phyloP scores from a whole-genome alignment of 2,888 invertebrate species.

The Amitus sp. region DNA sequence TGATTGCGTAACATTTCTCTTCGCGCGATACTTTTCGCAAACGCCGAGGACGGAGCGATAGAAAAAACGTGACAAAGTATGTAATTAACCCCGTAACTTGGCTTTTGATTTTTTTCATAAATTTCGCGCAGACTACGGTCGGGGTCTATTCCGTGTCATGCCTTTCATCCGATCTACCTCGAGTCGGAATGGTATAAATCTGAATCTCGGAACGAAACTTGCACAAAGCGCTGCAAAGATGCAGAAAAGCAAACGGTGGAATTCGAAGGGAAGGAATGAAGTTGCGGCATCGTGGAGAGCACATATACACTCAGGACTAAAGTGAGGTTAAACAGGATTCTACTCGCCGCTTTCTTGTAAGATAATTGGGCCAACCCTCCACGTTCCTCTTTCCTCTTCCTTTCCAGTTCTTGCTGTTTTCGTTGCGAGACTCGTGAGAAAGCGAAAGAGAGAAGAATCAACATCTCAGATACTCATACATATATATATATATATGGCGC shows the following conservation, averaged over 20 bases:
- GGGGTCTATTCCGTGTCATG: constrained; percentile 12
- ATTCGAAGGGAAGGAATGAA: constrained; percentile 7
- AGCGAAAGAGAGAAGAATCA: constrained; percentile 2
- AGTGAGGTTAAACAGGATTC: constrained; percentile 21
- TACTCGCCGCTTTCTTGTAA: constrained; percentile 16
- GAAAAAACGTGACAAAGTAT: too few species aligned
- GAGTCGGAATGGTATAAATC: constrained; percentile 16
- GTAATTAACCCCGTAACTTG: too few species aligned
- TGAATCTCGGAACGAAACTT: constrained; percentile 12
- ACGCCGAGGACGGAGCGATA: too few species aligned
- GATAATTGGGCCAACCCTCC: constrained; percentile 18
- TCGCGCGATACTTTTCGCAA: too few species aligned
- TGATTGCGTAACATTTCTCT: too few species aligned
- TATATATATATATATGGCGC: background rate
- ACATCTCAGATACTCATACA: background rate
- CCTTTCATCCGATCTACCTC: constrained; percentile 15
- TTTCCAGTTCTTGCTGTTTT: background rate
- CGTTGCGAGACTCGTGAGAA: constrained; percentile 10
- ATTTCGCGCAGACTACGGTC: constrained; percentile 8
- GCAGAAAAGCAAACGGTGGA: constrained; percentile 8
- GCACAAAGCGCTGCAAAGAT: constrained; percentile 1
- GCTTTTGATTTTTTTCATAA: background rate
- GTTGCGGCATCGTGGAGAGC: constrained; percentile 14
- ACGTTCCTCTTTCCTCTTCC: background rate
- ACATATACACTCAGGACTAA: constrained; percentile 17